Evolutionary conservation across 2,888 invertebrate species (phyloP), one percentile per base, ranked within the genome.

Genomic region (Carpatolechia fugitivella): DNA sequence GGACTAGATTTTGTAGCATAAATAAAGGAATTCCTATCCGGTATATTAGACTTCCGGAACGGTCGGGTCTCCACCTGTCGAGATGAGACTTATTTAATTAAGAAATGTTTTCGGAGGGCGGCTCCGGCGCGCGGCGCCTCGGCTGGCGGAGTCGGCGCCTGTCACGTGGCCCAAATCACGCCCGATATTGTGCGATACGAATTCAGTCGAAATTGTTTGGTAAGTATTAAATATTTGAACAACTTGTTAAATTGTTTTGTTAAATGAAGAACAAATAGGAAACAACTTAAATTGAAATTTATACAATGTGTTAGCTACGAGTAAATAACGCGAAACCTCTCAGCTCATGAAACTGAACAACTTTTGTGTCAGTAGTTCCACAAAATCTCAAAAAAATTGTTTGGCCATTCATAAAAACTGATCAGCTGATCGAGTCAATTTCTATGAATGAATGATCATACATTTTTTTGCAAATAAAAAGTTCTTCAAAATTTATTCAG

Each of bases 71-170:
- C 73, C 75, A 82, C 81, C 81, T 81, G 80, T 76, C 78, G 65
- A 58, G 68, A 54, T 78, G 65, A 58, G 68, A 54, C 67, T 76
- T 72, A 81, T 82, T 82, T 82, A 82, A 82, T 82, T 82, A 82
- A 81, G 77, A 74, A 69, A 76, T 79, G 78, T 81, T 82, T 80
- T 77, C 71, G 73, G 65, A 56, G 64, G 67, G 65, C 63, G 65
- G 61, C 57, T 57, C 56, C 30, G 64, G 20, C 16, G 8, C 38
- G 16, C 38, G 38, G 16, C 16, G 38, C 6, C 41, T 20, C 11
- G 1, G 10, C 3, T 24, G 20, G 4, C 14, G 24, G 20, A 20
- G 41, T 16, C 20, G 41, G 10, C 33, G 44, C 29, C 44, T 16
- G 20, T n/a, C 8, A 6, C 44, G 44, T 44, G 29, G 8, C 29